Conservation (phyloP, 2,888 invertebrate species). For the Apodemia zela region DNA sequence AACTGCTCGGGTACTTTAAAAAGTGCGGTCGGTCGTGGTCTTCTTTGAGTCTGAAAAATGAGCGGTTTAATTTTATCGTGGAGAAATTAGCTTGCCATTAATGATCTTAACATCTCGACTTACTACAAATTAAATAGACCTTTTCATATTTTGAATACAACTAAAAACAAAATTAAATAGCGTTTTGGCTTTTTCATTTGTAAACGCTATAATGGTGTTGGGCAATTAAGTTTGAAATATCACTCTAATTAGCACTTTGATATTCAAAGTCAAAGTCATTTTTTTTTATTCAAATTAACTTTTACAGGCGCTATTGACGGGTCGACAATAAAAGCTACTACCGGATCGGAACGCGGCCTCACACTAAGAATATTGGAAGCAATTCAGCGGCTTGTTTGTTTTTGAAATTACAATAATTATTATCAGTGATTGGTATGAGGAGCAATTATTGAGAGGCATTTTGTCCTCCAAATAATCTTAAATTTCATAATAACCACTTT, state of each 20-base stretch:
- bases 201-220: neutral
- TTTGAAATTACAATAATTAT: too few relatives aligned
- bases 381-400: too few relatives aligned
- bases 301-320: too few relatives aligned
- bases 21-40: conserved; percentile 27
- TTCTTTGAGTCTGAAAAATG: conserved; percentile 32
- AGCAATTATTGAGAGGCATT: too few relatives aligned
- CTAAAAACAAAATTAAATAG: neutral
- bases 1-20: conserved; percentile 11
- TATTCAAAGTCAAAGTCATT: too few relatives aligned
- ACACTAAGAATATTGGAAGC: too few relatives aligned
- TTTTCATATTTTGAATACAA: conserved; percentile 25
- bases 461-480: too few relatives aligned
- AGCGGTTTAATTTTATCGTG: conserved; percentile 33
- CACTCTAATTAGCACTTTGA: neutral
- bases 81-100: conserved; percentile 33
- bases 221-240: neutral
- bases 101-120: conserved; percentile 32
- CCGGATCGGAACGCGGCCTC: too few relatives aligned
- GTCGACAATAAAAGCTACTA: too few relatives aligned
- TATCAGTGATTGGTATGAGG: too few relatives aligned
- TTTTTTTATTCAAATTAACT: too few relatives aligned
- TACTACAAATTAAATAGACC: conserved; percentile 33
- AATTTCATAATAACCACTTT: too few relatives aligned
- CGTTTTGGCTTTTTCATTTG: neutral